Evolutionary conservation across 2,113 vertebrate genomes (phyloP), one percentile per base, ranked within the genome.

Genomic region (Suricata suricatta): DNA sequence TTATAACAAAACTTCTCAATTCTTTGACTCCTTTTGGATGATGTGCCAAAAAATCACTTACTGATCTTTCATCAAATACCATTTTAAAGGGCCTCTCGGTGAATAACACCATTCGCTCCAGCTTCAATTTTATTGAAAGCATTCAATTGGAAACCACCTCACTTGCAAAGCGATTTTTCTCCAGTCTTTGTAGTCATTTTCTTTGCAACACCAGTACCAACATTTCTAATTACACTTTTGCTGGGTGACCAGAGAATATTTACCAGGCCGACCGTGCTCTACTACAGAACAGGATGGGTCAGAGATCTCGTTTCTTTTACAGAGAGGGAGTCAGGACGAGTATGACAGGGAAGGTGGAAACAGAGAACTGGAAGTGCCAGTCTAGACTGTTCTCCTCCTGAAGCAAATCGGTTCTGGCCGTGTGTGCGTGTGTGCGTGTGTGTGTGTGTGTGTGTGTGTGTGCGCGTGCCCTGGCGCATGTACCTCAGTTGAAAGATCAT

Each of bases 11-110:
- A 9, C n/a, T 72, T n/a, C 47, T 74, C n/a, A 77, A 52, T 88
- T 88, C 27, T 93, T 96, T 94, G 77, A 54, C 50, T 88, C 6
- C 38, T 93, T 90, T 94, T 94, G 76, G 50, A 66, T 44, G 86
- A 17, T 47, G 31, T 95, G 71, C 44, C 90, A 29, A 76, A 50
- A 93, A 72, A 44, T 77, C 81, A 41, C 71, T 96, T 85, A 52
- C 31, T 68, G 38, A 27, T 85, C 60, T 88, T 95, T 71, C 52
- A 25, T 91, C 76, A 88, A 35, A 76, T 88, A 76, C 25, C 19
- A 77, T 76, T 66, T 95, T 60, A 82, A 88, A 66, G 87, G 31
- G 35, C 71, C 44, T 83, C 52, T 94, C 54, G 31, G 31, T 81
- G 54, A 90, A 19, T 17, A 12, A 52, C 25, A 35, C 14, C 16